Conservation (phyloP, 2,113 vertebrate species). For the Gracilinanus agilis region DNA sequence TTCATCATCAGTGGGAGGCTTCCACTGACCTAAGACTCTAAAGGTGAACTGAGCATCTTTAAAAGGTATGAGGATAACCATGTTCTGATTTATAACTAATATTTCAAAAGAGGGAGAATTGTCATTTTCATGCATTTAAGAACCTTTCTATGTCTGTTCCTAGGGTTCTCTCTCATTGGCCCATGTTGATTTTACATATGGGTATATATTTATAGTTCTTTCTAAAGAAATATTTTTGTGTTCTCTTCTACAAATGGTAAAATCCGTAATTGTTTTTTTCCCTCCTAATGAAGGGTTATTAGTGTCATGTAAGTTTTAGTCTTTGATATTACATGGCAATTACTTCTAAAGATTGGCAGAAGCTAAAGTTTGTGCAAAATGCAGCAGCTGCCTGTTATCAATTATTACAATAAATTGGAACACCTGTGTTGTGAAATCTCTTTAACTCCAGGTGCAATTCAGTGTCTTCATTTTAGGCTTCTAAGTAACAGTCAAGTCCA, state of each 20-base stretch:
- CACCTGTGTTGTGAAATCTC: conserved; percentile 60
- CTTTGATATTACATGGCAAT: conserved; percentile 13
- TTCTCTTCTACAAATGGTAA: not conserved
- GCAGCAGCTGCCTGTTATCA: conserved; percentile 66
- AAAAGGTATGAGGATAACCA: too few species aligned
- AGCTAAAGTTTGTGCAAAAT: conserved; percentile 45
- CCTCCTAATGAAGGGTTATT: conserved; percentile 10
- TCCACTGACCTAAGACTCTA: not conserved
- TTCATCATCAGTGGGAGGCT: too few species aligned
- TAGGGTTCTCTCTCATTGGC: not conserved
- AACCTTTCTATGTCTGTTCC: not conserved
- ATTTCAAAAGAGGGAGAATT: not conserved
- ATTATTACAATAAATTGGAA: conserved; percentile 61
- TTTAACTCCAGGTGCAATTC: conserved; percentile 60
- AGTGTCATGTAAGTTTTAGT: conserved; percentile 50
- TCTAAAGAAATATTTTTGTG: conserved; percentile 24
- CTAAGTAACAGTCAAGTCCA: conserved; percentile 47
- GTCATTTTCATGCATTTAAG: not conserved
- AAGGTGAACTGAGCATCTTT: not conserved
- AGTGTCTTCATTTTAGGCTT: conserved; percentile 22
- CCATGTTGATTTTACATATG: not conserved
- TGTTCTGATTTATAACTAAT: not conserved
- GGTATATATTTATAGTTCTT: not conserved
- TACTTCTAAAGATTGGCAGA: conserved; percentile 59
- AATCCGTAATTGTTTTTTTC: not conserved